phyloP scores from a whole-genome alignment of 2,888 invertebrate genomes.

The Acleris sparsana region DNA sequence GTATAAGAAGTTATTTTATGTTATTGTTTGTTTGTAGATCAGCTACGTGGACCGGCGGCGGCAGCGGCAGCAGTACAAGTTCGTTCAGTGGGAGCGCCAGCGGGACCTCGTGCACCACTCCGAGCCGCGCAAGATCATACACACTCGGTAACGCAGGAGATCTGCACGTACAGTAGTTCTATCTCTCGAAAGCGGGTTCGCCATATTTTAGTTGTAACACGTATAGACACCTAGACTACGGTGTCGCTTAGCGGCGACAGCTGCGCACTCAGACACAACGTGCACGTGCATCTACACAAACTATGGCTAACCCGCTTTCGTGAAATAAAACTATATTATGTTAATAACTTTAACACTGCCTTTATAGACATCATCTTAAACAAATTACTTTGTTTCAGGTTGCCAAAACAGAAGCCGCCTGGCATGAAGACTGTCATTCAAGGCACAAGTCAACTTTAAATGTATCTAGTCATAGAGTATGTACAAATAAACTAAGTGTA shows the following conservation, averaged over 20 bases:
- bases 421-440: slow-evolving; percentile 71
- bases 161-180: neutral
- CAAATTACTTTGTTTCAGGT: slow-evolving; percentile 48
- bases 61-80: slow-evolving; percentile 87
- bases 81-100: slow-evolving; percentile 87
- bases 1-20: neutral
- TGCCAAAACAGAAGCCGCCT: slow-evolving; percentile 74
- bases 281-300: too few species aligned
- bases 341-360: too few species aligned
- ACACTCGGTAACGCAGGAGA: slow-evolving; percentile 76
- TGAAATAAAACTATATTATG: too few species aligned
- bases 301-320: too few species aligned
- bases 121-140: slow-evolving; percentile 87
- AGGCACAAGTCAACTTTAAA: slow-evolving; percentile 73
- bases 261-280: too few species aligned
- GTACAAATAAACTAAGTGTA: slow-evolving; percentile 29
- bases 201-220: too few species aligned
- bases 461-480: slow-evolving; percentile 18
- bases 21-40: slow-evolving; percentile 65
- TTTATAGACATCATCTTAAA: neutral
- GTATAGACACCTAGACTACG: too few species aligned
- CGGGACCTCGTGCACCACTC: slow-evolving; percentile 90
- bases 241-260: too few species aligned
- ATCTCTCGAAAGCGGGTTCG: too few species aligned
- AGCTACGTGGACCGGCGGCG: slow-evolving; percentile 92